phyloP scores from a whole-genome alignment of 2,113 vertebrate species.

The Notarius lentiginosus region DNA sequence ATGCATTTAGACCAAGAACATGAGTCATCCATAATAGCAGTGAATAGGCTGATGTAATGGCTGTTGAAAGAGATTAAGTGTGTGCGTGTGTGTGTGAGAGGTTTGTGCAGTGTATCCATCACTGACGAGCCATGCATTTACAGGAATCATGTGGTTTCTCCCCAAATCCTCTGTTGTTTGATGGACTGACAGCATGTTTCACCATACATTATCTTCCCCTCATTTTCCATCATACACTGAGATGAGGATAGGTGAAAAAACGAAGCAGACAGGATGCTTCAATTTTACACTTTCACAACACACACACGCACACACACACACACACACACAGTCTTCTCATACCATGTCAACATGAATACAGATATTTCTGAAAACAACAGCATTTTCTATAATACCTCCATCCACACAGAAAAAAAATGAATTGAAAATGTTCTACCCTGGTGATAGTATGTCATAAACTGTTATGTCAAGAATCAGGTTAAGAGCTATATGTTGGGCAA shows the following conservation, averaged over 20 bases:
- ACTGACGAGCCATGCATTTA: not conserved
- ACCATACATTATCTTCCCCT: slow-evolving; percentile 5
- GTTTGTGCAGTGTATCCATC: not conserved
- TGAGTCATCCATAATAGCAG: not conserved
- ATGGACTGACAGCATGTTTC: slow-evolving; percentile 10
- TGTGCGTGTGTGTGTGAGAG: slow-evolving; percentile 3
- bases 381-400: not conserved
- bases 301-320: not conserved
- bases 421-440: not conserved
- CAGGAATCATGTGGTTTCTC: not conserved
- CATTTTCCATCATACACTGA: slow-evolving; percentile 4
- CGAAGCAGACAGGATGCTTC: not conserved
- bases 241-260: not conserved
- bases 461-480: not conserved
- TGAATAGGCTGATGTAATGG: not conserved
- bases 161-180: not conserved
- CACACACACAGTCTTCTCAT: not conserved
- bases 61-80: slow-evolving; percentile 4
- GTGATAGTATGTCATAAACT: not conserved
- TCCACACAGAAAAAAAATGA: not conserved
- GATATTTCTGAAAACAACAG: not conserved
- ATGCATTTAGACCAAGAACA: not conserved
- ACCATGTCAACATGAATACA: not conserved
- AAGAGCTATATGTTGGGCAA: not conserved
- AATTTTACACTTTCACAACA: not conserved